A percentile compares a stretch with the other conserved stretches of the same genome.
Conservation (phyloP, 2,113 vertebrate genomes). For the Eptesicus fuscus region DNA sequence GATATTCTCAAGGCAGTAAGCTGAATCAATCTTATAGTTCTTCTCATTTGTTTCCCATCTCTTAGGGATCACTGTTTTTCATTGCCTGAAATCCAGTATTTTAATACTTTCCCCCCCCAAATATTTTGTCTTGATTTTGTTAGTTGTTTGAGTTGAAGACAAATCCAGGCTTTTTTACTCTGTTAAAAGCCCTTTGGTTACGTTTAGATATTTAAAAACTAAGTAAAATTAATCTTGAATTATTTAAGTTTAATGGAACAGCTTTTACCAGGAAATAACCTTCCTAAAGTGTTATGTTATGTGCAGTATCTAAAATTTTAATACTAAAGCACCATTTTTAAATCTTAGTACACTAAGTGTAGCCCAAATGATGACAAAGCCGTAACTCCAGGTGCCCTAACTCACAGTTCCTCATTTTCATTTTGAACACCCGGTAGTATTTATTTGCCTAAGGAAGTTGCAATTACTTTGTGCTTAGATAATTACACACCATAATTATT, state of each 20-base stretch:
- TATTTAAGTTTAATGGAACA: neutral
- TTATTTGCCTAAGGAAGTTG: constrained; percentile 41
- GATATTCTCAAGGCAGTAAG: neutral
- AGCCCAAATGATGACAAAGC: neutral
- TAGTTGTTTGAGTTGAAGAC: neutral
- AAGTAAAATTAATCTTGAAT: constrained; percentile 28
- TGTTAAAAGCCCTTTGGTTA: neutral
- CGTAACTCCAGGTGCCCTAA: neutral
- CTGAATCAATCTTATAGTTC: neutral
- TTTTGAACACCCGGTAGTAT: constrained; percentile 28
- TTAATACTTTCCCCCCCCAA: neutral
- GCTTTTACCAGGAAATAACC: neutral
- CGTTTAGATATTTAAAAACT: constrained; percentile 26
- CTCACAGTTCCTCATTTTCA: constrained; percentile 9
- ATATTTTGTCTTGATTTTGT: neutral
- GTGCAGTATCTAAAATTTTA: neutral
- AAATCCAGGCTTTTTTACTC: neutral
- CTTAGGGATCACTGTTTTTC: neutral
- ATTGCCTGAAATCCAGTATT: neutral
- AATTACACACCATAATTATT: constrained; percentile 9
- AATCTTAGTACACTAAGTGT: neutral
- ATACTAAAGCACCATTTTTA: neutral
- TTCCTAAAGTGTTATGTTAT: neutral
- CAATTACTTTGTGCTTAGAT: constrained; percentile 24
- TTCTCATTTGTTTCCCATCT: neutral